These are phyloP conservation scores for Callipepla californica DNA, from an alignment of 2,113 vertebrate species.

Conservation along the genomic window DNA sequence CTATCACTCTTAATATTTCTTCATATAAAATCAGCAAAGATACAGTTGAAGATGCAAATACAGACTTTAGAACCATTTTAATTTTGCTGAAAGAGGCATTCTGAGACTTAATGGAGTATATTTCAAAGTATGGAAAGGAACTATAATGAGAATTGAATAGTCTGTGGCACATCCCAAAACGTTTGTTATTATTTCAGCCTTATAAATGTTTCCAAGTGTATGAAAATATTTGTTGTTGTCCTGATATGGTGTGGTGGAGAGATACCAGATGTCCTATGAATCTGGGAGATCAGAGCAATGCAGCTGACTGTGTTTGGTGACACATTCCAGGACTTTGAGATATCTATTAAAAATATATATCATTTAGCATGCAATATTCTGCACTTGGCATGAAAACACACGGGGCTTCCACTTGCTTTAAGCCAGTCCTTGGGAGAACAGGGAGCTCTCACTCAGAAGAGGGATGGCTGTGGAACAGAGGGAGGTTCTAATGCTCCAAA, in stretches of 20 bases:
- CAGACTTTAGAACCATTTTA: background rate
- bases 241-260: constrained; percentile 51
- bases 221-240: constrained; percentile 71
- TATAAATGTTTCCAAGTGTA: constrained; percentile 62
- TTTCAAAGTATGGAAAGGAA: constrained; percentile 48
- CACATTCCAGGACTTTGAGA: constrained; percentile 71
- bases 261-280: constrained; percentile 67
- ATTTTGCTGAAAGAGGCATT: background rate
- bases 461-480: background rate
- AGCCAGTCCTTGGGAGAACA: background rate
- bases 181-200: constrained; percentile 65
- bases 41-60: background rate
- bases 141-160: constrained; percentile 66
- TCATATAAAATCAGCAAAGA: background rate
- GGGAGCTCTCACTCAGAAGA: background rate
- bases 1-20: background rate
- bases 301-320: constrained; percentile 71
- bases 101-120: constrained; percentile 23
- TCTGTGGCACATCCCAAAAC: constrained; percentile 43
- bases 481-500: background rate
- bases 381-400: background rate
- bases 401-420: background rate
- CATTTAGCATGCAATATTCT: constrained; percentile 30
- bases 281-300: constrained; percentile 15
- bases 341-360: constrained; percentile 42